A percentile compares a stretch with the other conserved stretches of the same genome.
These are phyloP conservation scores for Bombus superbus DNA, from an alignment of 1,140 invertebrate species.

Conservation along the genomic window DNA sequence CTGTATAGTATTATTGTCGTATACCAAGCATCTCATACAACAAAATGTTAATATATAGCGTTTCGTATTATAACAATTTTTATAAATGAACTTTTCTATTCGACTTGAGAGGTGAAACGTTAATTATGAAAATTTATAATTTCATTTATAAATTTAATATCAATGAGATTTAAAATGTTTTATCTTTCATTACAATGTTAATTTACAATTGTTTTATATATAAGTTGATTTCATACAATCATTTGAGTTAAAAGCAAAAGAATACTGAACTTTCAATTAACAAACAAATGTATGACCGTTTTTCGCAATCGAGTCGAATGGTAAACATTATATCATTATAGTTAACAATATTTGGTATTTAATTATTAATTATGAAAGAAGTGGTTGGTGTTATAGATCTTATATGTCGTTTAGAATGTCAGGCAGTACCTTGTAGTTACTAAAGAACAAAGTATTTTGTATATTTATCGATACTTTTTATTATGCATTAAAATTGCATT, in stretches of 20 bases:
- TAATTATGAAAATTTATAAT: neutral
- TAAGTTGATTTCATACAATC: neutral
- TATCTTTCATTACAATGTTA: neutral
- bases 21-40: conserved; percentile 31
- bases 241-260: neutral
- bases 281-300: neutral
- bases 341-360: conserved; percentile 29
- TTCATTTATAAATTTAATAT: neutral
- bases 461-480: neutral
- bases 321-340: conserved; percentile 17
- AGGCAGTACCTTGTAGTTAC: conserved; percentile 19
- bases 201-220: neutral
- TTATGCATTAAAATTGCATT: conserved; percentile 36
- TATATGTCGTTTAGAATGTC: conserved; percentile 12
- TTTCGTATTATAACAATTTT: conserved; percentile 40
- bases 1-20: conserved; percentile 35
- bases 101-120: neutral
- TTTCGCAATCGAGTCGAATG: conserved; percentile 15
- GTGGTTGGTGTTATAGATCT: conserved; percentile 16
- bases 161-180: neutral
- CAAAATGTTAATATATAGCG: conserved; percentile 28
- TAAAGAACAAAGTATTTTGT: conserved; percentile 13
- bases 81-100: conserved; percentile 33
- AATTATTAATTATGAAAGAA: conserved; percentile 8
- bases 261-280: neutral